Conservation (phyloP, 2,113 vertebrate species). For the Rhinolophus ferrumequinum region DNA sequence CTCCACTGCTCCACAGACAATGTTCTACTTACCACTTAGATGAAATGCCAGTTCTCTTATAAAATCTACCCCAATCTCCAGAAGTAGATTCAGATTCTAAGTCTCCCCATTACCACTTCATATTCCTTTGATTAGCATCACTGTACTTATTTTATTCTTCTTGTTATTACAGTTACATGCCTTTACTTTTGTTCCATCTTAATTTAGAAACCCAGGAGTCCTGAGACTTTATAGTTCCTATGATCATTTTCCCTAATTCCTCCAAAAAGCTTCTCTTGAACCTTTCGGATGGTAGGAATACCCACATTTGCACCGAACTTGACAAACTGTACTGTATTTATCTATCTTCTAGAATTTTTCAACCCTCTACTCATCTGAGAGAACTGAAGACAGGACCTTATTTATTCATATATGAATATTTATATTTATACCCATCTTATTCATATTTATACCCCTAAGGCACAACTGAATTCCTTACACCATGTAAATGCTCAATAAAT, state of each 20-base stretch:
- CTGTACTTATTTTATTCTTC: background rate
- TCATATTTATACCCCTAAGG: background rate
- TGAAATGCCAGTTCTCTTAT: background rate
- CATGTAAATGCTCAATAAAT: background rate
- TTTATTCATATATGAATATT: background rate
- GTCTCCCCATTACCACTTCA: background rate
- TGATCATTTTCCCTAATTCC: background rate
- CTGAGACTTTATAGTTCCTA: background rate
- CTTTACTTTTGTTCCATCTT: background rate
- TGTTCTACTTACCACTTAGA: background rate
- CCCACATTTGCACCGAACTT: background rate
- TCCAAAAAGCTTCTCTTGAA: background rate
- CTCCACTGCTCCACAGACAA: background rate
- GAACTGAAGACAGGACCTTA: background rate
- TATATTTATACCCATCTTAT: background rate
- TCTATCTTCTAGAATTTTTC: background rate
- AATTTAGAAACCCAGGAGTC: background rate
- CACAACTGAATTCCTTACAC: background rate
- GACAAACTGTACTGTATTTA: too few species aligned
- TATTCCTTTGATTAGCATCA: background rate
- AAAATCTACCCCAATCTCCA: background rate
- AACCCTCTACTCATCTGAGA: background rate
- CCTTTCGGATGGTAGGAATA: accelerated
- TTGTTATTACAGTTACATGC: background rate
- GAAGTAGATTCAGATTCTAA: background rate